Conservation (phyloP, 2,888 invertebrate genomes). For the Lordiphosa andalusiaca region DNA sequence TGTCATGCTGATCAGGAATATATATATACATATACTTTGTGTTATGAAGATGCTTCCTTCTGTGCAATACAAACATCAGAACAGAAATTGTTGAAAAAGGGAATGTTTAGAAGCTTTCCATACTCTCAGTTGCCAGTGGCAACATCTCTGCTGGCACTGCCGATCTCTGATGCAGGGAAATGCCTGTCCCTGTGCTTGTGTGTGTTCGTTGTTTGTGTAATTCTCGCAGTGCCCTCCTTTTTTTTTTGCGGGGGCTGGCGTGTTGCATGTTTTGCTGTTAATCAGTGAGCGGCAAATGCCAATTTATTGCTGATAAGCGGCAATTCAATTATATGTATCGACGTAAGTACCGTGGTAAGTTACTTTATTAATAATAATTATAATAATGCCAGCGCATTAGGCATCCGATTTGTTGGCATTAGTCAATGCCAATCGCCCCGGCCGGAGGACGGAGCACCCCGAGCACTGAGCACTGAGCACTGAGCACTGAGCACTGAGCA, state of each 20-base stretch:
- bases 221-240: neutral
- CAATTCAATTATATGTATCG: conserved; percentile 48
- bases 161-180: too few relatives aligned
- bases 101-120: too few relatives aligned
- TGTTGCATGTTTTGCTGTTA: conserved; percentile 3
- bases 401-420: conserved; percentile 45
- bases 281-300: conserved; percentile 4
- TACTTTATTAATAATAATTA: conserved; percentile 45
- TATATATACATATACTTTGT: too few relatives aligned
- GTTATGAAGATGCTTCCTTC: too few relatives aligned
- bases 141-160: too few relatives aligned
- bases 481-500: neutral
- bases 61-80: too few relatives aligned
- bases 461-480: neutral
- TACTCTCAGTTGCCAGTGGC: too few relatives aligned
- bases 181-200: too few relatives aligned
- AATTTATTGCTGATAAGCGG: conserved; percentile 37
- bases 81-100: too few relatives aligned
- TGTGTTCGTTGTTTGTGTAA: too few relatives aligned
- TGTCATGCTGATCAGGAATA: too few relatives aligned
- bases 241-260: neutral
- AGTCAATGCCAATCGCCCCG: conserved; percentile 21
- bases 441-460: too few relatives aligned
- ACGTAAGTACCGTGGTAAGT: conserved; percentile 11
- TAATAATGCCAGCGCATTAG: conserved; percentile 49